Evolutionary conservation across 2,888 invertebrate species (phyloP).

Genomic region (Himalopsyche anomala): DNA sequence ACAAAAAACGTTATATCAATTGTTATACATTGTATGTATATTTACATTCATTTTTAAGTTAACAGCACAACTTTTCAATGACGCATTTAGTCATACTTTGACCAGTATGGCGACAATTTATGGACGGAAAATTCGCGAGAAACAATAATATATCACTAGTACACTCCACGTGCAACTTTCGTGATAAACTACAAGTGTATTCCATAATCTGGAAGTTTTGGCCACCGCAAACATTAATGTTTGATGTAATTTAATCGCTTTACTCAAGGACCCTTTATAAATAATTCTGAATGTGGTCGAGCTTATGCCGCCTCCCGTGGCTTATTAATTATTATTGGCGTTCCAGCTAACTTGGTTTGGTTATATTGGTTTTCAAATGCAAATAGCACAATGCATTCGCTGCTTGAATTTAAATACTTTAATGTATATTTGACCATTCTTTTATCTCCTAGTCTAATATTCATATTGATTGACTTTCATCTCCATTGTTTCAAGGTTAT

Average conservation of each 20-base stretch:
- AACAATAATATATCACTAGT: neutral
- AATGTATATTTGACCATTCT: too few relatives aligned
- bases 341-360: conserved; percentile 24
- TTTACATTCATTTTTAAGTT: too few relatives aligned
- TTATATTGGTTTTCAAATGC: neutral
- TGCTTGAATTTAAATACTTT: too few relatives aligned
- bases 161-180: neutral
- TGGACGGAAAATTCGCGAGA: neutral
- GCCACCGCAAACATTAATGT: conserved; percentile 19
- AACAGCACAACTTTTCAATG: neutral
- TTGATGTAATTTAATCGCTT: conserved; percentile 35
- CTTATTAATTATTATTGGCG: conserved; percentile 40
- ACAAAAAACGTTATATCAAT: too few relatives aligned
- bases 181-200: conserved; percentile 31
- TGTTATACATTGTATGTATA: too few relatives aligned
- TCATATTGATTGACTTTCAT: too few relatives aligned
- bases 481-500: too few relatives aligned
- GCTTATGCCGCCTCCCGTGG: conserved; percentile 38
- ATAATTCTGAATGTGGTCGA: conserved; percentile 22
- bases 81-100: neutral
- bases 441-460: too few relatives aligned
- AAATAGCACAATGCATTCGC: conserved; percentile 1
- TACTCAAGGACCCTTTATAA: conserved; percentile 32
- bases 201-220: conserved; percentile 33
- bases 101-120: too few relatives aligned